Base-by-base conservation (phyloP, 2,888 invertebrate genomes). In the Thera obeliscata region DNA sequence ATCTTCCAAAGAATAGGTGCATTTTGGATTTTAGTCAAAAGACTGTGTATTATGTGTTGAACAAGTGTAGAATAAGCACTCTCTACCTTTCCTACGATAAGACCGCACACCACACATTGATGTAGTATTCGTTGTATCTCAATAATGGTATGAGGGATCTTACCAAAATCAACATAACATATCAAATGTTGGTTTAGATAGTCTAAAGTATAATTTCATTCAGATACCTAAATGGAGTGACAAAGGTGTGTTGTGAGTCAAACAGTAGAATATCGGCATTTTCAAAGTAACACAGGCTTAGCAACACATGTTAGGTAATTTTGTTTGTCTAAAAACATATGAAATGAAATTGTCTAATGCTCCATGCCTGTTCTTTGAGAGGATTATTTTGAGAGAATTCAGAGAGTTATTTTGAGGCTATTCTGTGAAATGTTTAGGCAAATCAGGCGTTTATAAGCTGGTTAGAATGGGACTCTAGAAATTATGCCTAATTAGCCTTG, bases 241-340 rank as follows among this genome's bases (percentile, higher is more conserved):
- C 43, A 46, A 7, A 9, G 43, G 7, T 46, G 9, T 41, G 41
- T 4, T 41, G 41, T 41, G 41, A 48, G 50, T 33, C 64, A 69
- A 63, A 66, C 62, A 63, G 59, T 54, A 48, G 9, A 52, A 22
- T 7, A 50, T 46, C 41, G 8, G 22, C 33, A 48, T 9, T 56
- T 61, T 55, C 35, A 12, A 5, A 56, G 55, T 3, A 43, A 57
- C 33, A 12, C 6, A 56, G n/a, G 56, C 56, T 56, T 56, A 56
- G 56, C 22, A 41, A 8, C 33, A 52, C 35, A 50, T 22, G 50
- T 50, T 50, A 35, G 54, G 35, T 35, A 8, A 52, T 52, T 52
- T 52, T 33, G 54, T 35, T 35, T 54, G 33, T 50, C 22, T 50
- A 33, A 52, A 52, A 33, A 52, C 33, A n/a, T 49, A 33, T 33